Base-by-base conservation (phyloP, 2,888 invertebrate genomes). In the Mellilla xanthometata region DNA sequence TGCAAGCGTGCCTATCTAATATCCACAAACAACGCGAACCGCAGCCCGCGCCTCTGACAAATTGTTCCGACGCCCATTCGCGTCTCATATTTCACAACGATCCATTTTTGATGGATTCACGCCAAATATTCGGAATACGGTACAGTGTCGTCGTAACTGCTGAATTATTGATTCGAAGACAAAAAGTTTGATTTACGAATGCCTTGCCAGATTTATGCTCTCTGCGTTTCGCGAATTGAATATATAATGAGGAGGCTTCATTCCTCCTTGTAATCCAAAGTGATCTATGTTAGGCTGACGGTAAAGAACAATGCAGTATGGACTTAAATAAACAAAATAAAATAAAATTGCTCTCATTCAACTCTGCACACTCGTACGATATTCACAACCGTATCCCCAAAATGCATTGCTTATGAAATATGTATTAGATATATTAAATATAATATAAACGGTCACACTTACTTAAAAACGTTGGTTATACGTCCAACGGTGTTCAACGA, bases 151-250 rank as follows among this genome's bases (percentile, higher is more conserved):
- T 58, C 54, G 58, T 65, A 65, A 59, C 60, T 65, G 50, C 52
- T 81, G 76, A 77, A 79, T 81, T 73, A 77, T 78, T 78, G 78
- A 81, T 81, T 72, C 64, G 65, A 59, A 68, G 68, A 70, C 77
- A 78, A 83, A 83, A 84, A 82, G 70, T 81, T 80, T 80, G 82
- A 84, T 83, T 81, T 82, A 81, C 74, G 73, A 60, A 68, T 68
- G 70, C 68, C 68, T 63, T 50, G 52, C 55, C 55, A 63, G 77
- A 85, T 81, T 83, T 81, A 82, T 81, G 76, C 68, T 66, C 63
- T 67, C 60, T 66, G 67, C 71, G 72, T 69, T 79, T 65, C 74
- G 59, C 63, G 76, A 72, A 79, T 79, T 77, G 80, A 84, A 83
- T 84, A 74, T 77, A 70, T 80, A 79, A 82, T 73, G 64, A 62